Evolutionary conservation across 2,797 vertebrate species (phyloP), one percentile per base, ranked within the genome.

Genomic region (Manis pentadactyla): DNA sequence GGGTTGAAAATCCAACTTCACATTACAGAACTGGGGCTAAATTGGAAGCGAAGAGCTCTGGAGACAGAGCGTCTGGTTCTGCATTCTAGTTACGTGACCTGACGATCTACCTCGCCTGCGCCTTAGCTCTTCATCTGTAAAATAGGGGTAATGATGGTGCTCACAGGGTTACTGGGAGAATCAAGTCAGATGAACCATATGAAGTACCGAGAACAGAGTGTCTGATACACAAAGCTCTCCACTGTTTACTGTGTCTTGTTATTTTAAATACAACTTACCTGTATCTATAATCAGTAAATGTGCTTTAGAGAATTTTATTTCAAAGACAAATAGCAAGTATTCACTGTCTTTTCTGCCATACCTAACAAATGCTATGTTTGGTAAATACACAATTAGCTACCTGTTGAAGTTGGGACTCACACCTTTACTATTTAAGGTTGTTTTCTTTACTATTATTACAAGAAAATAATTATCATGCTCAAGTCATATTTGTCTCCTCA

Each of bases 401-500:
- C 42, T 84, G 17, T 90, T 90, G 34, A 95, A 73, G 49, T 53
- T 69, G 61, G 78, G 69, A 31, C 61, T 86, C 75, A 95, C 4
- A 39, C 71, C 14, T 87, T 96, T 91, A 95, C 64, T 74, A 63
- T 93, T 96, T 96, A 94, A 95, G 34, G 39, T 93, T 96, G 91
- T 97, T 95, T 97, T 95, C 85, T 92, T 86, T 96, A 84, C 66
- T 90, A 23, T 93, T 96, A 85, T 78, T 92, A 90, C n/a, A 87
- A 77, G 78, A 95, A 97, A 98, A 95, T 96, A 96, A 97, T 97
- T 93, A 96, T 31, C 78, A 78, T 85, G 61, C 53, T 96, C 34
- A 90, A 97, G 59, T 90, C 77, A 49, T 94, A 68, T 68, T 63
- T 97, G 59, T 96, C 74, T 96, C 81, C 79, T 93, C 53, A 90